These are phyloP conservation scores for Rhagonycha fulva DNA, from an alignment of 2,888 invertebrate species.

Conservation along the genomic window DNA sequence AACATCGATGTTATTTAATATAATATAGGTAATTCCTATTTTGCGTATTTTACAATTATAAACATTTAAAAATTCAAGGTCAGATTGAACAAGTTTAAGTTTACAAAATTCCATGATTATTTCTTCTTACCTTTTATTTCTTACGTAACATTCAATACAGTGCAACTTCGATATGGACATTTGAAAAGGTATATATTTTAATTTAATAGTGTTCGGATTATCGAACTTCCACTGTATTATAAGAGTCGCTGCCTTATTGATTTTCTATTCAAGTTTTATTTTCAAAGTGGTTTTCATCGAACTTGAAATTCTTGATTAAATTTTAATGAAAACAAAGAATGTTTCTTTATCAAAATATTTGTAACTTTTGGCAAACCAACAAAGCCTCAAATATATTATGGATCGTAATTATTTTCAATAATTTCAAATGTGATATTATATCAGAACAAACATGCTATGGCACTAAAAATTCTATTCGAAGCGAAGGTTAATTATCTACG, in stretches of 20 bases:
- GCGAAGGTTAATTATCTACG: background rate
- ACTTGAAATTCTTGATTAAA: background rate
- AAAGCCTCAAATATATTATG: background rate
- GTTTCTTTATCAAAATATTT: background rate
- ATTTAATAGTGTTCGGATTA: no score
- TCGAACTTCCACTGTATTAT: background rate
- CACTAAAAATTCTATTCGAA: background rate
- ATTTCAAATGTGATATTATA: background rate
- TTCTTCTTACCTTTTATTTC: background rate
- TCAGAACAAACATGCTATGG: background rate
- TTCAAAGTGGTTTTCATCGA: background rate
- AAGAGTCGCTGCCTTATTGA: background rate
- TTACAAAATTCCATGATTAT: background rate
- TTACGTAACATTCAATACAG: background rate
- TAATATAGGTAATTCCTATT: no score
- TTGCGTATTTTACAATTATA: no score
- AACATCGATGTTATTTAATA: no score
- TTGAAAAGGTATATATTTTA: no score
- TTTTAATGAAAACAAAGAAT: background rate
- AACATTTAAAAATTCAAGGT: background rate
- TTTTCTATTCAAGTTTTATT: background rate
- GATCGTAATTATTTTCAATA: background rate
- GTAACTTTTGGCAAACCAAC: background rate
- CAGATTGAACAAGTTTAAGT: background rate
- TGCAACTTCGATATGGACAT: background rate